Percentiles rank a stretch among this genome's conserved stretches.
Conservation (phyloP, 37 sponge, comb jelly and placozoan genomes). For the Halisarca cf. caerulea region DNA sequence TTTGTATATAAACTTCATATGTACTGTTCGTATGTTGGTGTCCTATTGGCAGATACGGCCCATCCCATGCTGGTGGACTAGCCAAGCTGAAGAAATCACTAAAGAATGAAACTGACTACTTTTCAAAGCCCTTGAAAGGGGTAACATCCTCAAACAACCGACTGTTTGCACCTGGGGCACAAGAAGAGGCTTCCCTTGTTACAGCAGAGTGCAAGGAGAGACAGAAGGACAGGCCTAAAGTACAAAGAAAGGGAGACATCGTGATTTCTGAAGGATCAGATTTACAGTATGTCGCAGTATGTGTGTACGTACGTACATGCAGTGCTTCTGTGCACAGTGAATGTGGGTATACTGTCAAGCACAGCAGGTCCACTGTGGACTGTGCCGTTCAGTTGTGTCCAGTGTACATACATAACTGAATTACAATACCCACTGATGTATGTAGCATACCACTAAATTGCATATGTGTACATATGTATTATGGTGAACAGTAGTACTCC, state of each 20-base stretch:
- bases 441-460: too few species aligned
- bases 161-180: conserved; percentile 62
- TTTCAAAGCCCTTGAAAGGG: background rate
- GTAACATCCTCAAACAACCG: background rate
- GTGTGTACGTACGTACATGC: too few species aligned
- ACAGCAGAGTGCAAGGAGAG: conserved; percentile 21
- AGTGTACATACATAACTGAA: too few species aligned
- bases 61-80: conserved; percentile 21
- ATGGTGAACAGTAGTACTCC: too few species aligned
- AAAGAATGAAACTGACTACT: background rate
- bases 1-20: too few species aligned
- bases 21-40: too few species aligned
- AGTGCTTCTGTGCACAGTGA: too few species aligned
- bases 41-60: conserved; percentile 59
- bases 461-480: too few species aligned
- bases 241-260: background rate
- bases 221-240: background rate
- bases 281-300: background rate
- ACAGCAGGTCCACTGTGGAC: too few species aligned
- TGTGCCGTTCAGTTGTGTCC: too few species aligned
- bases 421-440: too few species aligned
- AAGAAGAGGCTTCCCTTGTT: conserved; percentile 7
- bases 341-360: too few species aligned
- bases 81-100: background rate
- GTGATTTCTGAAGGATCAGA: conserved; percentile 21